These are phyloP conservation scores for Thyatira batis DNA, from an alignment of 2,888 invertebrate genomes.

Conservation along the genomic window DNA sequence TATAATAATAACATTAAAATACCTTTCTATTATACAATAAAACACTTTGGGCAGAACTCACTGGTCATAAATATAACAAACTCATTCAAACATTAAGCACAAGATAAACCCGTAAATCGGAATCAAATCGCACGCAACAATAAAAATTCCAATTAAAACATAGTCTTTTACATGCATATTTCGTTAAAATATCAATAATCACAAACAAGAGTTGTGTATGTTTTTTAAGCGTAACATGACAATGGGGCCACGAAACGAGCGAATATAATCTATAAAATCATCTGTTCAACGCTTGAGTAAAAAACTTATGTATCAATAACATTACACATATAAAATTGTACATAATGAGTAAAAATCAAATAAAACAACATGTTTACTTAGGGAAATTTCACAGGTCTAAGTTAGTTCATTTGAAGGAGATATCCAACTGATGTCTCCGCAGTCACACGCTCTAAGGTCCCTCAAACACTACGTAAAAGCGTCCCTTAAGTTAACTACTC, in stretches of 20 bases:
- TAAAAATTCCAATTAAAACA: constrained; percentile 28
- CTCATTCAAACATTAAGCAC: constrained; percentile 35
- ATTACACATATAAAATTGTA: no score
- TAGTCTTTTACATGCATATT: constrained; percentile 13
- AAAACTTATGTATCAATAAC: no score
- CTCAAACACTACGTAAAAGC: no score
- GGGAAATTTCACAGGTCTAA: no score
- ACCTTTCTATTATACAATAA: constrained; percentile 14
- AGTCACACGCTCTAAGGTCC: no score
- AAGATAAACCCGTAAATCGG: constrained; percentile 12
- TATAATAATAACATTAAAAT: constrained; percentile 18
- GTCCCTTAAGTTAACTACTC: no score
- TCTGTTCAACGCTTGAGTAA: no score
- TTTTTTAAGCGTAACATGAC: constrained; percentile 18
- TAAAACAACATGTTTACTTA: no score
- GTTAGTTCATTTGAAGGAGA: no score
- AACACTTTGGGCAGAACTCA: constrained; percentile 25
- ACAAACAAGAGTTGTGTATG: constrained; percentile 18
- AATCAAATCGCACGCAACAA: constrained; percentile 19
- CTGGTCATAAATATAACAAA: constrained; percentile 20
- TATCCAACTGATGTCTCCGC: no score
- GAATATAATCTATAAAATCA: not conserved
- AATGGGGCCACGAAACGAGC: constrained; percentile 15
- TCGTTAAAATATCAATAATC: constrained; percentile 22
- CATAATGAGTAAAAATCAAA: no score